These are phyloP conservation scores for Riptortus pedestris DNA, from an alignment of 1,140 invertebrate species.

Conservation along the genomic window DNA sequence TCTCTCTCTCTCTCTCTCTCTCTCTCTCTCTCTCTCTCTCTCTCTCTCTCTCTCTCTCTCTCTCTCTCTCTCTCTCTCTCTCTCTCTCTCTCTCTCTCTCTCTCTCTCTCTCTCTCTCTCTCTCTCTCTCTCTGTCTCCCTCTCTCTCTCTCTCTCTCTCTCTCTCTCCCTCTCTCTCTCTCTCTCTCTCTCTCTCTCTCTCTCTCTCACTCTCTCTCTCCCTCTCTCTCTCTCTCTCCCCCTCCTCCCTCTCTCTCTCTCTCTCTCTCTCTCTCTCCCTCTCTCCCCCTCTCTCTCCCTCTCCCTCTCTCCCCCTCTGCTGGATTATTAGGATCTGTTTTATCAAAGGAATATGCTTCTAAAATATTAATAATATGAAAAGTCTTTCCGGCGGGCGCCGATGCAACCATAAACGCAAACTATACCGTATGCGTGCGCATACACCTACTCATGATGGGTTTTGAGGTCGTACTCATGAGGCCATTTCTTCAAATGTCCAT, in stretches of 20 bases:
- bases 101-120: slow-evolving; percentile 16
- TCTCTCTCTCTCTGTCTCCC: slow-evolving; percentile 16
- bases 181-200: slow-evolving; percentile 16
- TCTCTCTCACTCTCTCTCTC: slow-evolving; percentile 12
- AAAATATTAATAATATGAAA: too few species aligned
- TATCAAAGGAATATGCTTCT: too few species aligned
- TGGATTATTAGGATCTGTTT: too few species aligned
- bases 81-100: slow-evolving; percentile 28
- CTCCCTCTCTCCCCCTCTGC: too few species aligned
- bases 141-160: slow-evolving; percentile 16
- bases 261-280: slow-evolving; percentile 14
- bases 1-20: slow-evolving; percentile 25
- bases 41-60: slow-evolving; percentile 28
- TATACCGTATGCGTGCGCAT: too few species aligned
- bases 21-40: slow-evolving; percentile 26
- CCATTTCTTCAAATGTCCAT: too few species aligned
- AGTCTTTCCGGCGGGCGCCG: too few species aligned
- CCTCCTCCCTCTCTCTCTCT: slow-evolving; percentile 13
- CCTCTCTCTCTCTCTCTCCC: slow-evolving; percentile 13
- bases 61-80: slow-evolving; percentile 29
- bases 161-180: slow-evolving; percentile 14
- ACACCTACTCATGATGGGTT: too few species aligned
- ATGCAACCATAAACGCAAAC: too few species aligned
- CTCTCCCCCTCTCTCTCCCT: not conserved
- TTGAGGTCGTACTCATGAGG: too few species aligned